Evolutionary conservation across 2,113 vertebrate species (phyloP), one percentile per base, ranked within the genome.

Genomic region (Panthera tigris): DNA sequence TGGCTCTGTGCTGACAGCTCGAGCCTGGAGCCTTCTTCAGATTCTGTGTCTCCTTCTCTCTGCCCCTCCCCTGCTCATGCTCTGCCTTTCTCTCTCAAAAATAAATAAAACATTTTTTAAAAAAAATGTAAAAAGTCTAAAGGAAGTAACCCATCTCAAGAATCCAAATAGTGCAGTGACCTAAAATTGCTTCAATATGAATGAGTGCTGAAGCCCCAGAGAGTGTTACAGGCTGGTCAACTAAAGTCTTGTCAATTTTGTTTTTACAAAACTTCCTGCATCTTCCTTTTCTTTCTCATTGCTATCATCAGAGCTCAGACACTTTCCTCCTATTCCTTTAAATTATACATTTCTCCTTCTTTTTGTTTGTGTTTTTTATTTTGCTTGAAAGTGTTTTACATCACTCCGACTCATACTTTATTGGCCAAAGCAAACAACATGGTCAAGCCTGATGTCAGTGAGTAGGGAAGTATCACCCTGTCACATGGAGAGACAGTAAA

Each of bases 121-220:
- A 61, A 61, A 61, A 61, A 23, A 23, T 9, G 16, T 61, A 31
- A 50, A 36, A 89, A 78, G 15, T 11, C 6, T 55, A 41, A 84
- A 33, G 31, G 39, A 86, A 81, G 83, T 65, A 89, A 76, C 31
- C 11, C n/a, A 78, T 78, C 76, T 92, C 21, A 36, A 86, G 45
- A 52, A 81, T 61, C 41, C 11, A 45, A 66, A 86, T 12, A 71
- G 76, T 55, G 27, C 21, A 19, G 7, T 92, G 89, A 97, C 41
- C 94, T 86, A 95, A 97, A 98, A 92, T 69, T 98, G 90, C 95
- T 97, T 84, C 82, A 89, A 57, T 94, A 93, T 96, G 57, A 97
- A 94, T 76, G 91, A 93, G 94, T 95, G 93, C 93, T 78, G 80
- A 88, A 96, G 48, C 15, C 74, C 6, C n/a, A 36, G 71, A 61